Evolutionary conservation across 2,888 invertebrate genomes (phyloP).

Genomic region (Hypselothyrea guttata): DNA sequence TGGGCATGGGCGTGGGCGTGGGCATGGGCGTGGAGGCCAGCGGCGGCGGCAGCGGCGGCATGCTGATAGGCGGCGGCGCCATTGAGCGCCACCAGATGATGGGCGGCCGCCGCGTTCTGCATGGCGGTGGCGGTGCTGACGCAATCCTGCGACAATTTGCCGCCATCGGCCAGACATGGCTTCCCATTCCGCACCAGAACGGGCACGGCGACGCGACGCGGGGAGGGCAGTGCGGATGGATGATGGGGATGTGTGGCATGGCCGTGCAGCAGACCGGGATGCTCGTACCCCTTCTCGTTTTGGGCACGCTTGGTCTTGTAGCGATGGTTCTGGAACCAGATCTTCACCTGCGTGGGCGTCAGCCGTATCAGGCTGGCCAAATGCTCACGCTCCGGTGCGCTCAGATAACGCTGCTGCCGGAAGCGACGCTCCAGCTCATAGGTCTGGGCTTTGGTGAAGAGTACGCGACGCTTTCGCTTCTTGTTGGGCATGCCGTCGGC

Average conservation of each 20-base stretch:
- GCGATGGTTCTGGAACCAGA: slow-evolving; percentile 99
- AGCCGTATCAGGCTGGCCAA: slow-evolving; percentile 96
- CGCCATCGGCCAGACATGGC: slow-evolving; percentile 88
- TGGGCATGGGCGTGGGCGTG: slow-evolving; percentile 72
- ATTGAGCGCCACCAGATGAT: slow-evolving; percentile 64
- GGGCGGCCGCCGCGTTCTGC: slow-evolving; percentile 80
- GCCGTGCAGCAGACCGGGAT: slow-evolving; percentile 78
- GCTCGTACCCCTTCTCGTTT: slow-evolving; percentile 93
- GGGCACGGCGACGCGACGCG: slow-evolving; percentile 95
- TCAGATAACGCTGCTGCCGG: slow-evolving; percentile 97
- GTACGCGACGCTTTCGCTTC: slow-evolving; percentile 96
- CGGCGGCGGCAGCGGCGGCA: slow-evolving; percentile 78
- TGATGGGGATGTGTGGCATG: slow-evolving; percentile 78
- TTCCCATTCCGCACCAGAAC: slow-evolving; percentile 97
- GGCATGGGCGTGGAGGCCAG: slow-evolving; percentile 81
- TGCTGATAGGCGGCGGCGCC: slow-evolving; percentile 81
- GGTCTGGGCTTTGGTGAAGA: slow-evolving; percentile 98
- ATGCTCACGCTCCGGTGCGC: slow-evolving; percentile 98
- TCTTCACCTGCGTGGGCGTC: slow-evolving; percentile 98
- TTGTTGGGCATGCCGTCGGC: slow-evolving; percentile 86
- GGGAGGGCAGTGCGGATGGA: slow-evolving; percentile 88
- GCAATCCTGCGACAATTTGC: slow-evolving; percentile 83
- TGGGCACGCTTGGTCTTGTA: slow-evolving; percentile 99
- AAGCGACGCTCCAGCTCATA: slow-evolving; percentile 97
- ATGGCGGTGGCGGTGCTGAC: slow-evolving; percentile 82